phyloP scores from a whole-genome alignment of 2,113 vertebrate species.

The Ginglymostoma cirratum region DNA sequence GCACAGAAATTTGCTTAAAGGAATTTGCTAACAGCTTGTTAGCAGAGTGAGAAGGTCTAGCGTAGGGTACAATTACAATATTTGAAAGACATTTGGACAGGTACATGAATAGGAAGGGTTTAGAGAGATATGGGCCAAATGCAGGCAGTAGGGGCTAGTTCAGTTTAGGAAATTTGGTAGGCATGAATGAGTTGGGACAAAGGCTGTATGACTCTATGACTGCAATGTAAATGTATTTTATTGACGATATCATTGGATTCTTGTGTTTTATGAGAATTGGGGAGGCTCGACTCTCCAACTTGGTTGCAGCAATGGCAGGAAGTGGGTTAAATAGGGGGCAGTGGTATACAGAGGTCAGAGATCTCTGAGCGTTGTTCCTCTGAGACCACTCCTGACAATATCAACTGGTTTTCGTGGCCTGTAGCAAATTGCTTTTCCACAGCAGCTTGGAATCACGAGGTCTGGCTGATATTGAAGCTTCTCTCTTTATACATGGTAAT shows the following conservation, averaged over 20 bases:
- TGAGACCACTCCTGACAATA: neutral
- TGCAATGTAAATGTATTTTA: neutral
- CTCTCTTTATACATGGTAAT: constrained; percentile 4
- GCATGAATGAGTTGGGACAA: no score
- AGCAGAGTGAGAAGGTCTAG: no score
- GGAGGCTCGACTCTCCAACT: neutral
- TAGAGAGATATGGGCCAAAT: no score
- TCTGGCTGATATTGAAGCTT: neutral
- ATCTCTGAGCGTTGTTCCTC: neutral
- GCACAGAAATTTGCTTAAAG: no score
- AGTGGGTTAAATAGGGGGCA: neutral
- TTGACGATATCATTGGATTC: neutral
- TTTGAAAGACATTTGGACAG: no score
- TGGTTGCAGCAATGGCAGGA: neutral
- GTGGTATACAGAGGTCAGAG: neutral
- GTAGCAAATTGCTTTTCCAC: neutral
- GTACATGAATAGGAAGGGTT: no score
- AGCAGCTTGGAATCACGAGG: neutral
- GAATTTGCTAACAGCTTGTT: no score
- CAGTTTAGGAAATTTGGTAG: no score
- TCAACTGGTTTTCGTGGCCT: neutral
- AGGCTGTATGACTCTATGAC: no score
- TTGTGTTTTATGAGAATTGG: neutral
- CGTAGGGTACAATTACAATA: no score
- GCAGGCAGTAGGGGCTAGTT: no score